Conservation (phyloP, 2,113 vertebrate species). For the Microtus montanus region DNA sequence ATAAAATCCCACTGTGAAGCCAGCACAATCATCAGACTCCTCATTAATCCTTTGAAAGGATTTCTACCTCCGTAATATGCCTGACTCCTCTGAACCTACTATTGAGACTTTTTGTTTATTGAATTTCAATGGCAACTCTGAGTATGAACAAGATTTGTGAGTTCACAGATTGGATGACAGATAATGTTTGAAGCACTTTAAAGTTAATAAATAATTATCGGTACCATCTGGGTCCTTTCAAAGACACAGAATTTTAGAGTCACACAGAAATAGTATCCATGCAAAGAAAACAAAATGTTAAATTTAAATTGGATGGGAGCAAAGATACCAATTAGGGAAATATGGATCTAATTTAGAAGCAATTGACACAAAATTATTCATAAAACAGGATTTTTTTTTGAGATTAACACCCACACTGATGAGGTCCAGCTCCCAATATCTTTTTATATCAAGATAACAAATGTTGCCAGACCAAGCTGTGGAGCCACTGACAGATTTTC, state of each 20-base stretch:
- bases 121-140: conserved; percentile 66
- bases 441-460: conserved; percentile 35
- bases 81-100: conserved; percentile 68
- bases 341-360: conserved; percentile 79
- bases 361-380: conserved; percentile 83
- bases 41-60: conserved; percentile 65
- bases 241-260: conserved; percentile 65
- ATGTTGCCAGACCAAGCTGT: conserved; percentile 31
- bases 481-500: conserved; percentile 38
- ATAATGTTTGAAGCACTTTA: conserved; percentile 80
- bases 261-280: conserved; percentile 74
- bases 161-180: conserved; percentile 82
- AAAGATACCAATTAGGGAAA: conserved; percentile 81
- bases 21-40: conserved; percentile 48
- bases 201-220: conserved; percentile 87
- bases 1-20: conserved; percentile 15
- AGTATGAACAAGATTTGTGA: conserved; percentile 82
- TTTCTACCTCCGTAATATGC: conserved; percentile 34
- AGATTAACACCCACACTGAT: conserved; percentile 78
- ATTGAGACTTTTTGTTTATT: conserved; percentile 69
- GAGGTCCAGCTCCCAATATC: conserved; percentile 73
- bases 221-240: conserved; percentile 83
- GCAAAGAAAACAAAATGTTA: conserved; percentile 83
- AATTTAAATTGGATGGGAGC: conserved; percentile 82
- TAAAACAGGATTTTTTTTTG: conserved; percentile 78